A percentile compares a stretch with the other conserved stretches of the same genome.
These are phyloP conservation scores for Xiphorhynchus elegans DNA, from an alignment of 2,113 vertebrate genomes.

Conservation along the genomic window DNA sequence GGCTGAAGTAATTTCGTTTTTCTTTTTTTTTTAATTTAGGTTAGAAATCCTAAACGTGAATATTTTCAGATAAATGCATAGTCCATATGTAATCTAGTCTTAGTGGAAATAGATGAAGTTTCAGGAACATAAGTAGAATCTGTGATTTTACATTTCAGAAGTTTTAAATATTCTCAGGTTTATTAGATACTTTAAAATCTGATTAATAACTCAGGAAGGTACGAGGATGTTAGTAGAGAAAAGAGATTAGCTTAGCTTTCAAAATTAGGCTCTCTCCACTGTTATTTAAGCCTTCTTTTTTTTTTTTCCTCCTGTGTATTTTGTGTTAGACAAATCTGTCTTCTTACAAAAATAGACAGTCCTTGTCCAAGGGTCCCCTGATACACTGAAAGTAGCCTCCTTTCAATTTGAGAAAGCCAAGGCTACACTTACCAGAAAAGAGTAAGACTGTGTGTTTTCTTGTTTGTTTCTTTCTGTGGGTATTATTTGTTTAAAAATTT, in stretches of 20 bases:
- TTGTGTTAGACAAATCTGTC: not conserved
- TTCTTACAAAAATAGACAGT: conserved; percentile 47
- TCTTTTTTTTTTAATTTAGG: too few species aligned
- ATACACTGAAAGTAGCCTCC: conserved; percentile 37
- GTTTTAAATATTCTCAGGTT: not conserved
- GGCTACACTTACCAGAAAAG: conserved; percentile 24
- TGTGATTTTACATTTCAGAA: not conserved
- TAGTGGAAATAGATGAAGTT: not conserved
- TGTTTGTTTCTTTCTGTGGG: not conserved
- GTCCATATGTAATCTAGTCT: not conserved
- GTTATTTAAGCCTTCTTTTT: not conserved
- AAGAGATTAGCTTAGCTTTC: not conserved
- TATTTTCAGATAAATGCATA: not conserved
- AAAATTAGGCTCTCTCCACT: not conserved
- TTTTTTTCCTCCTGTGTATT: not conserved
- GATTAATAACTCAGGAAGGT: not conserved
- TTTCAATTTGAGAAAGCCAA: conserved; percentile 34
- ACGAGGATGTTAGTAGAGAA: not conserved
- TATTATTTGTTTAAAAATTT: not conserved
- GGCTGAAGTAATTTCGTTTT: not conserved
- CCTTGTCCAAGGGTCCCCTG: conserved; percentile 27
- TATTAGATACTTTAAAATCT: not conserved
- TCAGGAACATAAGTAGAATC: not conserved
- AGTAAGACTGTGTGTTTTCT: conserved; percentile 17
- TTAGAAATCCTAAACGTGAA: not conserved